phyloP scores from a whole-genome alignment of 2,113 vertebrate genomes.

The Aegotheles bennettii region DNA sequence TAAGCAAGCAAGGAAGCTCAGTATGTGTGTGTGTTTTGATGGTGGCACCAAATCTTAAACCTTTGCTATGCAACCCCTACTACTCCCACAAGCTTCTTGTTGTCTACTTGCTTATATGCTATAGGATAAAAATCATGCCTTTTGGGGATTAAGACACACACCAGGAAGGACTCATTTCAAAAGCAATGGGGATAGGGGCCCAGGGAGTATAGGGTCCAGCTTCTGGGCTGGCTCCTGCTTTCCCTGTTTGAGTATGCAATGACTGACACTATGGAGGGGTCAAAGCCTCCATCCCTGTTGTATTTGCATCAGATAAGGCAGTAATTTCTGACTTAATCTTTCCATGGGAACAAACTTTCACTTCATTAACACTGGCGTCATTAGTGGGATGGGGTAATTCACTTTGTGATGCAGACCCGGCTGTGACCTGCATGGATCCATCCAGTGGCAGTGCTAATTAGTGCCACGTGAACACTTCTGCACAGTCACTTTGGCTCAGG shows the following conservation, averaged over 20 bases:
- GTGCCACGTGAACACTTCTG: background rate
- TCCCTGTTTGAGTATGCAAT: background rate
- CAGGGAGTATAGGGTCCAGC: background rate
- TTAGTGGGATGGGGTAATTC: background rate
- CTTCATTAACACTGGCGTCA: background rate
- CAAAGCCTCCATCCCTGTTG: background rate
- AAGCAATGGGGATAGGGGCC: fast-evolving
- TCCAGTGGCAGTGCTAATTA: background rate
- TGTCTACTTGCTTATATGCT: background rate
- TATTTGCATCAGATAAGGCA: background rate
- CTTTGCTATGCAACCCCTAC: background rate
- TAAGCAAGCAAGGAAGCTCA: background rate
- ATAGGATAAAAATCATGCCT: background rate
- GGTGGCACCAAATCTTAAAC: background rate
- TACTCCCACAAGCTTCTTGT: background rate
- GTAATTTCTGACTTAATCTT: background rate
- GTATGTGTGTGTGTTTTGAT: background rate
- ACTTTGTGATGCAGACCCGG: background rate
- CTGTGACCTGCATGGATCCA: background rate
- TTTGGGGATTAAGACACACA: background rate
- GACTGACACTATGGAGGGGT: background rate
- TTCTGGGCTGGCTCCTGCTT: background rate
- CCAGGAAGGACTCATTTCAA: background rate
- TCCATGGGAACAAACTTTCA: background rate
- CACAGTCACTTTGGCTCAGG: background rate